Conservation (phyloP, 2,113 vertebrate species). For the Probosciger aterrimus region DNA sequence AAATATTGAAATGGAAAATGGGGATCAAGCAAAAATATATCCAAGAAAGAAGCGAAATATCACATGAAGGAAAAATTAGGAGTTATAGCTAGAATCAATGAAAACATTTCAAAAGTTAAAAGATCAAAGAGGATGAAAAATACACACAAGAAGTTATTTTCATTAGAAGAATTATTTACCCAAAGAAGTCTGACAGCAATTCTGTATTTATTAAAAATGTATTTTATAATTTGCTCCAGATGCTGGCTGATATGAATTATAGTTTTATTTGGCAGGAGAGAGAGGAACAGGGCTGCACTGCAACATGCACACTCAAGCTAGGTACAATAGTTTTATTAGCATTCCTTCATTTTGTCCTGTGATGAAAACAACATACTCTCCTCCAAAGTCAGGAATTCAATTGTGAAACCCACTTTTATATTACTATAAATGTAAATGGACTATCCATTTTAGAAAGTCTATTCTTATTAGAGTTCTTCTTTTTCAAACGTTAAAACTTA, state of each 20-base stretch:
- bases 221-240: background rate
- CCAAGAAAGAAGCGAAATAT: background rate
- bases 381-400: background rate
- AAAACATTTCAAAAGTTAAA: background rate
- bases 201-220: background rate
- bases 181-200: background rate
- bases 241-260: background rate
- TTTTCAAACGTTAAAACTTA: background rate
- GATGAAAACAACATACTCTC: background rate
- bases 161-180: background rate
- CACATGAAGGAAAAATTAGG: background rate
- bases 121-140: background rate
- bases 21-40: background rate
- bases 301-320: background rate
- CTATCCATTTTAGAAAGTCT: background rate
- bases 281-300: background rate
- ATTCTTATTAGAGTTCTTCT: background rate
- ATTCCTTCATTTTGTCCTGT: background rate
- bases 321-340: background rate
- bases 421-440: background rate
- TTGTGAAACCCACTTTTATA: background rate
- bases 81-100: background rate
- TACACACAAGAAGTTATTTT: background rate
- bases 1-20: background rate
- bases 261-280: background rate